Conservation (phyloP, 2,113 vertebrate genomes). For the Psilopogon haemacephalus region DNA sequence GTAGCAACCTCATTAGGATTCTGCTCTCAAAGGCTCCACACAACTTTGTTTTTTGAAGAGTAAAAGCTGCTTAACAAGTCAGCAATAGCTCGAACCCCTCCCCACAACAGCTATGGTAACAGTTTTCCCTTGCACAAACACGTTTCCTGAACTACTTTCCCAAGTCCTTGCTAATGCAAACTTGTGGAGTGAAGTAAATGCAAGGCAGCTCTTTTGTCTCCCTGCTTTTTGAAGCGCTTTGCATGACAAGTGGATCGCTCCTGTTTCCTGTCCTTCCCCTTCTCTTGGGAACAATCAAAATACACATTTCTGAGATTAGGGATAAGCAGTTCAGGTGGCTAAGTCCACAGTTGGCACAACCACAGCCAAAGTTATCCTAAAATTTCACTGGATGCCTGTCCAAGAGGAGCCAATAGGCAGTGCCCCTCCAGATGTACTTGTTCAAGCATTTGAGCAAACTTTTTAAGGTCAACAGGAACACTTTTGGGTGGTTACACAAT, state of each 20-base stretch:
- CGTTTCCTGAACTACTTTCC: slow-evolving; percentile 48
- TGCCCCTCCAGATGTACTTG: neutral
- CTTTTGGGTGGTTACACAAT: neutral
- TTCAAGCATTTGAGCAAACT: neutral
- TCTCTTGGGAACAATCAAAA: neutral
- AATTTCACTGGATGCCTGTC: neutral
- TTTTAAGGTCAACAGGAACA: neutral
- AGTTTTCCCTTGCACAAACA: slow-evolving; percentile 36
- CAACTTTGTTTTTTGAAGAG: slow-evolving; percentile 49
- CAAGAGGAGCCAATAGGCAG: neutral
- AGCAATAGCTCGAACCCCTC: neutral
- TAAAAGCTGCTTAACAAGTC: slow-evolving; percentile 50
- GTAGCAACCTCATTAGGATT: slow-evolving; percentile 49
- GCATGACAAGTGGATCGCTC: neutral
- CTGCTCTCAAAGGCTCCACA: slow-evolving; percentile 31
- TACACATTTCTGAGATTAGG: neutral
- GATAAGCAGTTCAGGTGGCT: neutral
- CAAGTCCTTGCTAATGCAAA: slow-evolving; percentile 5
- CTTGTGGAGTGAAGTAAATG: slow-evolving; percentile 40
- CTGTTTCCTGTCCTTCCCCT: slow-evolving; percentile 14
- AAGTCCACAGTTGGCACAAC: neutral
- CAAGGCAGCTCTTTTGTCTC: slow-evolving; percentile 52
- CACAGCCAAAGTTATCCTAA: neutral
- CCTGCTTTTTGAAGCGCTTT: neutral
- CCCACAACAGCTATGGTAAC: slow-evolving; percentile 37